Conservation (phyloP, 2,888 invertebrate species). For the Phaedon cochleariae region DNA sequence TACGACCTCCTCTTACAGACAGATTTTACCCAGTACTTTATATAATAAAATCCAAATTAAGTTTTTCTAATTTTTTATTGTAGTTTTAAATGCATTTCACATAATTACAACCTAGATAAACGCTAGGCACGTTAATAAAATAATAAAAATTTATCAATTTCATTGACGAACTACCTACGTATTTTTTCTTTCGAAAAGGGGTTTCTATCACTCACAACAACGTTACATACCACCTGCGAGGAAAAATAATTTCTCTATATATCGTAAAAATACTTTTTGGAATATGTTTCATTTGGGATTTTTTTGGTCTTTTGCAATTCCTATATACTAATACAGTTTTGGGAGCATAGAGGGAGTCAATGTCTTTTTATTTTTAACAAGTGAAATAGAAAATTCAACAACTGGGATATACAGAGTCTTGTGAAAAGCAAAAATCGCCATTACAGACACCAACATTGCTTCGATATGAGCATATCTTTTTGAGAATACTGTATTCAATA, state of each 20-base stretch:
- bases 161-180: slow-evolving; percentile 27
- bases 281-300: slow-evolving; percentile 21
- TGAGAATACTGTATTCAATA: neutral
- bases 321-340: slow-evolving; percentile 25
- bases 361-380: slow-evolving; percentile 18
- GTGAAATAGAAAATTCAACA: slow-evolving; percentile 20
- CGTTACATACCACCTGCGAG: slow-evolving; percentile 32
- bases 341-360: neutral
- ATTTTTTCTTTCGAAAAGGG: slow-evolving; percentile 26
- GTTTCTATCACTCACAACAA: slow-evolving; percentile 31
- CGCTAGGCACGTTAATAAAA: slow-evolving; percentile 33
- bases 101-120: slow-evolving; percentile 34
- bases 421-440: slow-evolving; percentile 4
- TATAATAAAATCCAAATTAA: neutral
- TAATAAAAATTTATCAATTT: slow-evolving; percentile 31
- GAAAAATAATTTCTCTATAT: slow-evolving; percentile 27
- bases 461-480: slow-evolving; percentile 5
- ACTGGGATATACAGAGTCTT: slow-evolving; percentile 2
- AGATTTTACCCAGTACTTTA: too few species aligned
- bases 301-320: slow-evolving; percentile 35
- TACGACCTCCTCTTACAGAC: too few species aligned
- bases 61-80: slow-evolving; percentile 25
- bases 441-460: neutral
- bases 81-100: slow-evolving; percentile 31
- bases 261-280: slow-evolving; percentile 28